These are phyloP conservation scores for Buceros bicornis DNA, from an alignment of 2,797 vertebrate genomes.

Conservation along the genomic window DNA sequence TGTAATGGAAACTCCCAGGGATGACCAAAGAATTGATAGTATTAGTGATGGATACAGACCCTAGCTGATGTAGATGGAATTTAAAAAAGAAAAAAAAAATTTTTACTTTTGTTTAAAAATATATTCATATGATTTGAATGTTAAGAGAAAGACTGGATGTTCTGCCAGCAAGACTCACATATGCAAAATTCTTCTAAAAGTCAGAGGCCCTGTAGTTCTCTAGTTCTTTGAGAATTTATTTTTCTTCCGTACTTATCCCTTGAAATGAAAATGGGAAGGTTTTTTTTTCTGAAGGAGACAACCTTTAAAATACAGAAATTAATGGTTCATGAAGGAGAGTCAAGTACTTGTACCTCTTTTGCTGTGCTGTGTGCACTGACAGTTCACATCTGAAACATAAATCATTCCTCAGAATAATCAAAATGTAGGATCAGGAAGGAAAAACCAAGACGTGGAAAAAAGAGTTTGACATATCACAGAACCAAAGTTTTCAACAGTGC, in stretches of 20 bases:
- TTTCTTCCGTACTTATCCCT: not conserved
- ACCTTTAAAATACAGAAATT: not conserved
- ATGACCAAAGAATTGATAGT: not conserved
- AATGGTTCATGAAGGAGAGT: slow-evolving; percentile 5
- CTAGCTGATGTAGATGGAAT: not conserved
- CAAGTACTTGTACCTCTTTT: not conserved
- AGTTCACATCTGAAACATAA: slow-evolving; percentile 1
- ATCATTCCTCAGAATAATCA: not conserved
- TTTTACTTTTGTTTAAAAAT: not conserved
- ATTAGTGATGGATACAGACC: not conserved
- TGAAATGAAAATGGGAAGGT: not conserved
- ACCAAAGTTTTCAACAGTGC: not conserved
- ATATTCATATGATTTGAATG: not conserved
- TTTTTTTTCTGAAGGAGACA: not conserved
- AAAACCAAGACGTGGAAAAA: fast-evolving
- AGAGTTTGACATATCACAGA: not conserved
- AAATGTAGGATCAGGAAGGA: not conserved
- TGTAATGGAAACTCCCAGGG: not conserved
- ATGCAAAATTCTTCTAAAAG: not conserved
- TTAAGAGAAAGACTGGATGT: not conserved
- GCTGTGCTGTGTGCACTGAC: not conserved
- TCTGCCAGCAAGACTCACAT: not conserved
- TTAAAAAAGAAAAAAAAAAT: not conserved
- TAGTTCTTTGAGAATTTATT: not conserved
- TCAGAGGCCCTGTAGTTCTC: not conserved